phyloP scores from a whole-genome alignment of 2,888 invertebrate species.

The Limnephilus marmoratus region DNA sequence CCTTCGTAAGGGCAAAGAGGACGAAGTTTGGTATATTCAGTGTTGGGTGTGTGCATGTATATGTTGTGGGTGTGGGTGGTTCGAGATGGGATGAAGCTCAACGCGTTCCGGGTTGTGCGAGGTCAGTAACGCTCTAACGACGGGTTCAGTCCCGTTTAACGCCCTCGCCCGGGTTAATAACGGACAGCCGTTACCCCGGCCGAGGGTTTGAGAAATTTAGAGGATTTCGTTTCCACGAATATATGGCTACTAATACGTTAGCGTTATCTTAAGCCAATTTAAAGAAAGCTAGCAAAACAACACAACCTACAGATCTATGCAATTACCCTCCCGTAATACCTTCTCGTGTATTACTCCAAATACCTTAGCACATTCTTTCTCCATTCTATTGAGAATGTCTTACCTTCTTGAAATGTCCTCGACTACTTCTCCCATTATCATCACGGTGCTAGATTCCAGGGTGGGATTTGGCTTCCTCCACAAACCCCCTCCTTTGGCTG shows the following conservation, averaged over 20 bases:
- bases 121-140: conserved; percentile 59
- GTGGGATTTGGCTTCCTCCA: too few species aligned
- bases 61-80: conserved; percentile 5
- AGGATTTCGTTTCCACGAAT: background rate
- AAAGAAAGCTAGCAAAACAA: background rate
- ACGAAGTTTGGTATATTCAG: background rate
- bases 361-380: background rate
- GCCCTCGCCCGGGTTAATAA: conserved; percentile 62
- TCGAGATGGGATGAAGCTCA: conserved; percentile 48
- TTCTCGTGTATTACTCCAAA: background rate
- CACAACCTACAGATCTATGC: background rate
- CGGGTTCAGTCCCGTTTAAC: conserved; percentile 59
- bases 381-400: background rate
- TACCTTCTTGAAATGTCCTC: background rate
- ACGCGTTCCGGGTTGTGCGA: conserved; percentile 62
- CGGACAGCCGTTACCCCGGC: conserved; percentile 57
- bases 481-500: too few species aligned
- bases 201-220: background rate
- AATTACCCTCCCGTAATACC: background rate
- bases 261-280: background rate
- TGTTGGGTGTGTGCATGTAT: background rate
- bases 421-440: too few species aligned
- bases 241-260: background rate
- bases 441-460: too few species aligned
- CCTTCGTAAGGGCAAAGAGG: conserved; percentile 42